Evolutionary conservation across 2,888 invertebrate genomes (phyloP).

Genomic region (Drosophila neotestacea): DNA sequence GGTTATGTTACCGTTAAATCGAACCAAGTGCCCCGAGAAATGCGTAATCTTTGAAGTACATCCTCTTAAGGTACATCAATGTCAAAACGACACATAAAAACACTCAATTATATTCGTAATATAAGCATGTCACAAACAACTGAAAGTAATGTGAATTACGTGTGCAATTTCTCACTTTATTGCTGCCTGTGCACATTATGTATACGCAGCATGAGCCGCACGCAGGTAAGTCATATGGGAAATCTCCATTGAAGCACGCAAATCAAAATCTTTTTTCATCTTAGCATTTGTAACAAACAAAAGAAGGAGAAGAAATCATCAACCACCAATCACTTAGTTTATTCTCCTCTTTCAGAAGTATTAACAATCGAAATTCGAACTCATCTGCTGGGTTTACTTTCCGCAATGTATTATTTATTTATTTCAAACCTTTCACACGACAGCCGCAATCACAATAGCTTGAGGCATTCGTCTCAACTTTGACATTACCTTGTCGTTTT

Average conservation of each 20-base stretch:
- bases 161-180: slow-evolving; percentile 49
- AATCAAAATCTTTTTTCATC: slow-evolving; percentile 43
- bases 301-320: slow-evolving; percentile 30
- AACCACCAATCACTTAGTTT: slow-evolving; percentile 44
- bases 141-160: slow-evolving; percentile 36
- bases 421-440: slow-evolving; percentile 47
- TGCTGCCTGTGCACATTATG: slow-evolving; percentile 15
- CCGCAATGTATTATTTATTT: slow-evolving; percentile 50
- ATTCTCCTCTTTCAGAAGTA: slow-evolving; percentile 12
- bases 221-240: slow-evolving; percentile 22
- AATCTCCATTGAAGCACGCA: slow-evolving; percentile 27
- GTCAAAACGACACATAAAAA: slow-evolving; percentile 2
- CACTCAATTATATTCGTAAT: slow-evolving; percentile 9
- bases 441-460: slow-evolving; percentile 38
- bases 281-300: slow-evolving; percentile 12
- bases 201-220: slow-evolving; percentile 28
- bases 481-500: slow-evolving; percentile 56
- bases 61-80: slow-evolving; percentile 1
- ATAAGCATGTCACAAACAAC: slow-evolving; percentile 33
- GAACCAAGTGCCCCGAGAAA: neutral
- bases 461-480: slow-evolving; percentile 51
- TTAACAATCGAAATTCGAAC: slow-evolving; percentile 13
- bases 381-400: slow-evolving; percentile 15
- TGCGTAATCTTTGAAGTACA: neutral
- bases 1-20: neutral